phyloP scores from a whole-genome alignment of 2,888 invertebrate species.

The Apeira syringaria region DNA sequence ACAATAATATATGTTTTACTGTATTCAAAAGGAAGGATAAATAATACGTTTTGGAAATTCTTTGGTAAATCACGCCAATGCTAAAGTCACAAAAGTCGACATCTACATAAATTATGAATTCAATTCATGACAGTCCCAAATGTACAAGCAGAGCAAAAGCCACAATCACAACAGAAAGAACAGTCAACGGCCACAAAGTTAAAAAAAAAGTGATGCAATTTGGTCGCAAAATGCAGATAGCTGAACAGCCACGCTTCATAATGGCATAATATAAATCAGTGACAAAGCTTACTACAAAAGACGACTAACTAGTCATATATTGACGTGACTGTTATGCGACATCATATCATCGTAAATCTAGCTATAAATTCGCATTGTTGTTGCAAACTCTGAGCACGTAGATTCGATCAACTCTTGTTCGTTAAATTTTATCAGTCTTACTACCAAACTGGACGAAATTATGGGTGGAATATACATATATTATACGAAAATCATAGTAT shows the following conservation, averaged over 20 bases:
- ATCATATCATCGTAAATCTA: neutral
- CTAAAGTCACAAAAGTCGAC: neutral
- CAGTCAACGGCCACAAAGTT: neutral
- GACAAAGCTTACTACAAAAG: constrained; percentile 1
- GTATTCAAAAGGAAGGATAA: too few species aligned
- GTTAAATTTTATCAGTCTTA: too few species aligned
- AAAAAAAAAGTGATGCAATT: constrained; percentile 45
- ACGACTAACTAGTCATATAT: neutral
- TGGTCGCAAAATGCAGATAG: constrained; percentile 46
- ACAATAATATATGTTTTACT: too few species aligned
- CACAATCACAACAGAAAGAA: constrained; percentile 2
- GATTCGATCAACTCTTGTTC: too few species aligned
- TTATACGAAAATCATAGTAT: too few species aligned
- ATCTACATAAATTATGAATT: neutral
- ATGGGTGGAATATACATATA: too few species aligned
- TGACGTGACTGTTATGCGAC: neutral
- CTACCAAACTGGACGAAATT: too few species aligned
- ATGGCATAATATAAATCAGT: constrained; percentile 14
- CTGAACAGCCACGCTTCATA: constrained; percentile 39
- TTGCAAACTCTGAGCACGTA: too few species aligned
- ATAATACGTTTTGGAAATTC: too few species aligned
- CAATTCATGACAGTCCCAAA: neutral
- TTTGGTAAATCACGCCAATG: too few species aligned
- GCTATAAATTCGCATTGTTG: neutral
- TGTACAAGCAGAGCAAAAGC: neutral